Evolutionary conservation across 2,888 invertebrate genomes (phyloP).

Genomic region (Chrysolina oricalcia): DNA sequence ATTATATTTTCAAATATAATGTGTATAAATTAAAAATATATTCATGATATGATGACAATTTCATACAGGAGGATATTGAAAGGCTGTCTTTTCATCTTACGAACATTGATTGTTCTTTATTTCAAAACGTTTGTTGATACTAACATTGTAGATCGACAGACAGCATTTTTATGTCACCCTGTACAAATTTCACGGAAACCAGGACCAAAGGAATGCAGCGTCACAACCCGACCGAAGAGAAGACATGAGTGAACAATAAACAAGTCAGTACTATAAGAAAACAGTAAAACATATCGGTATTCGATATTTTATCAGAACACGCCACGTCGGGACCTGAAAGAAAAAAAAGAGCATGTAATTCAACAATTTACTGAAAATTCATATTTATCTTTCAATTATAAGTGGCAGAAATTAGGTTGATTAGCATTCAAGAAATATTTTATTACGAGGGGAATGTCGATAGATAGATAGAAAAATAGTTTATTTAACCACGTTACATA

Average conservation of each 20-base stretch:
- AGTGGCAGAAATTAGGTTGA: too few relatives aligned
- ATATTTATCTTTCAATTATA: not conserved
- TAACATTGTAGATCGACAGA: not conserved
- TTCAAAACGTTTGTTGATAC: not conserved
- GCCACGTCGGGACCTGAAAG: conserved; percentile 51
- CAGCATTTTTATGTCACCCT: conserved; percentile 39
- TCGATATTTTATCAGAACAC: conserved; percentile 45
- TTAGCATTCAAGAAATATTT: too few relatives aligned
- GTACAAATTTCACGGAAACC: conserved; percentile 48
- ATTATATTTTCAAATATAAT: conserved; percentile 18
- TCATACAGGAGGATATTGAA: conserved; percentile 40
- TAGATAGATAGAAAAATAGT: too few relatives aligned
- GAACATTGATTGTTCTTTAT: not conserved
- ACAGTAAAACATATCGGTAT: conserved; percentile 8
- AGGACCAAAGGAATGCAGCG: conserved; percentile 56
- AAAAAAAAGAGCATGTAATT: conserved; percentile 3
- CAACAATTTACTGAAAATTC: not conserved
- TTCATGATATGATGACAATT: conserved; percentile 37
- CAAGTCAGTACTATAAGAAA: conserved; percentile 13
- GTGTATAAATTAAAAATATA: conserved; percentile 33
- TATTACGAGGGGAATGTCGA: too few relatives aligned
- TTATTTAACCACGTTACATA: too few relatives aligned
- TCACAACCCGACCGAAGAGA: conserved; percentile 55
- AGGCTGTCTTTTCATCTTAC: not conserved
- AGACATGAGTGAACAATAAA: conserved; percentile 21